A percentile compares a stretch with the other conserved stretches of the same genome.
Evolutionary conservation across 2,113 vertebrate species (phyloP).

Genomic region (Burhinus bistriatus): DNA sequence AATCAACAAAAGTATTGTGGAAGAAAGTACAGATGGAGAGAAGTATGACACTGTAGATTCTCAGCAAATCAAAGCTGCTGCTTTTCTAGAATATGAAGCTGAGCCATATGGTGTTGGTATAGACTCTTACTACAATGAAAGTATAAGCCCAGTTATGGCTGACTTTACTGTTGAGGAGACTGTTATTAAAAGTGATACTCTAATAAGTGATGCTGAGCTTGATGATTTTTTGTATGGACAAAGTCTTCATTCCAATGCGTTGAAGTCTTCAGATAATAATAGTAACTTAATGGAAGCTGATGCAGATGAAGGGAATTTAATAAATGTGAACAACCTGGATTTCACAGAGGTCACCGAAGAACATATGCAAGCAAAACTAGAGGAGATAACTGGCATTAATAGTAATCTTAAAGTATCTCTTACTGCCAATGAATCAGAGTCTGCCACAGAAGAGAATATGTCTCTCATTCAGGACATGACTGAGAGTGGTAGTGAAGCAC

Average conservation of each 20-base stretch:
- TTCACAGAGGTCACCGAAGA: not conserved
- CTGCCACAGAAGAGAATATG: slow-evolving; percentile 25
- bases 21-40: not conserved
- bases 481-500: slow-evolving; percentile 6
- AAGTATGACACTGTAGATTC: not conserved
- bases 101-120: not conserved
- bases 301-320: not conserved
- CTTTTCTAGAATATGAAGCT: not conserved
- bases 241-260: slow-evolving; percentile 30
- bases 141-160: slow-evolving; percentile 9
- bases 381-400: not conserved
- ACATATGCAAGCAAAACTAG: not conserved
- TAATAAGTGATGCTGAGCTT: slow-evolving; percentile 89
- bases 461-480: not conserved
- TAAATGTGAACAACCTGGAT: not conserved
- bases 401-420: not conserved
- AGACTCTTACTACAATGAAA: not conserved
- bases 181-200: slow-evolving; percentile 67
- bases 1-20: not conserved
- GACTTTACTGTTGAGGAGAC: slow-evolving; percentile 76
- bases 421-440: not conserved
- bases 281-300: not conserved
- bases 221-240: slow-evolving; percentile 89
- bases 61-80: not conserved
- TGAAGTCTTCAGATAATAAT: slow-evolving; percentile 10